Evolutionary conservation across 1,140 invertebrate species (phyloP), one percentile per base, ranked within the genome.

Genomic region (Ceratosolen solmsi): DNA sequence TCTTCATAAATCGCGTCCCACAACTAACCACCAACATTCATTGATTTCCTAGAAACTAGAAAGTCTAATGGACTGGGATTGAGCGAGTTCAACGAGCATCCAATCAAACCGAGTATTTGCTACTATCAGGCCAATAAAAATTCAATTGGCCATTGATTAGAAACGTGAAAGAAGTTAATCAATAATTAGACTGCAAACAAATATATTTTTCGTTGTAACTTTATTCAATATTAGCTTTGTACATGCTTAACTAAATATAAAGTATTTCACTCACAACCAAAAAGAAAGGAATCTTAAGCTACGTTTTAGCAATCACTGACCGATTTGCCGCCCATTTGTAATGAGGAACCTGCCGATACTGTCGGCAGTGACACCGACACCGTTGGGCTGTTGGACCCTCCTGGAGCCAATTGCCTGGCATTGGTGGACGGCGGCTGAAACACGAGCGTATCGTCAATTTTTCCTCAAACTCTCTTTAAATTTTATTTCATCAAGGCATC

Each of bases 151-250:
- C 1, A 63, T 33, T 27, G 20, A 33, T 8, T 72, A n/a, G 49
- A 36, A 56, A 36, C 9, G 7, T 56, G 27, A 56, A 36, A 20
- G 15, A 33, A 73, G 11, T 73, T 56, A 56, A 36, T 73, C 9
- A 73, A 73, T 56, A 73, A 73, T 73, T 73, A 73, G 15, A 73
- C 71, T 54, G 71, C n/a, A 72, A 72, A n/a, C 27, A 73, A 33
- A 36, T 56, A 72, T 22, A 36, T 36, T 56, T 25, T 54, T 33
- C 51, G 49, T 56, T 27, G 17, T 41, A n/a, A 75, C 33, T 75
- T 75, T 75, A 75, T 75, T 75, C n/a, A 75, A 75, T 7, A 75
- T 38, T 25, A 60, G 56, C 54, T 60, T 60, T 75, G 73, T 75
- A 75, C 73, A 75, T 41, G 56, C 33, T 7, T n/a, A 25, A 58